Base-by-base conservation (phyloP, 2,888 invertebrate species). In the Microctonus aethiopoides region DNA sequence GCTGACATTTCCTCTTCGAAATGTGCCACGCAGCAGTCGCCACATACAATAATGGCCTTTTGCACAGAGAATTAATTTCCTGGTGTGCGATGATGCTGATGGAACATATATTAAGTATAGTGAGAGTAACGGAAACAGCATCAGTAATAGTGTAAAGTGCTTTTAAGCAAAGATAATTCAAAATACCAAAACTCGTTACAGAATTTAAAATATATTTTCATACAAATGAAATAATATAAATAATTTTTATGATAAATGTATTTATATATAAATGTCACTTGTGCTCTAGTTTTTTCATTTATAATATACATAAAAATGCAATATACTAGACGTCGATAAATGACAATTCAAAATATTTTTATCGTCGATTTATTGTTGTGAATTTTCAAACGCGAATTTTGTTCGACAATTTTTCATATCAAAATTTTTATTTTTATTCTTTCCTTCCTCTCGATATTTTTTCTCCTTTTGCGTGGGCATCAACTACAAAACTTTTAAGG, bases 41-140 rank as follows among this genome's bases (percentile, higher is more conserved):
- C 41, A 26, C 41, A 24, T 24, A 36, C 41, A 26, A 61, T 41
- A 41, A 61, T 41, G 61, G 61, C 41, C 20, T 46, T 59, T 59
- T 59, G n/a, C 26, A 34, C 24, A 26, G 68, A 36, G 68, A 68
- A 68, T 68, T 68, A 68, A 68, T 68, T 68, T 68, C 66, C 66
- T 67, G 66, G 26, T 24, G 46, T n/a, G 46, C 46, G 29, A 29
- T 29, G 46, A n/a, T 46, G 46, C 16, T 46, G 56, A 56, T 56
- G 56, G 10, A 1, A 26, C 10, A 26, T n/a, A 56, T 29, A 7
- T 5, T 29, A 7, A 29, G 3, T 29, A 29, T 29, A 7, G 29
- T 39, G 39, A 39, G 39, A 39, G n/a, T 39, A 39, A 39, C 39
- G 39, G 39, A 39, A 39, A 39, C 39, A 39, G n/a, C 39, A 39